Evolutionary conservation across 2,113 vertebrate genomes (phyloP), one percentile per base, ranked within the genome.

Genomic region (Neodontobutis hainanensis): DNA sequence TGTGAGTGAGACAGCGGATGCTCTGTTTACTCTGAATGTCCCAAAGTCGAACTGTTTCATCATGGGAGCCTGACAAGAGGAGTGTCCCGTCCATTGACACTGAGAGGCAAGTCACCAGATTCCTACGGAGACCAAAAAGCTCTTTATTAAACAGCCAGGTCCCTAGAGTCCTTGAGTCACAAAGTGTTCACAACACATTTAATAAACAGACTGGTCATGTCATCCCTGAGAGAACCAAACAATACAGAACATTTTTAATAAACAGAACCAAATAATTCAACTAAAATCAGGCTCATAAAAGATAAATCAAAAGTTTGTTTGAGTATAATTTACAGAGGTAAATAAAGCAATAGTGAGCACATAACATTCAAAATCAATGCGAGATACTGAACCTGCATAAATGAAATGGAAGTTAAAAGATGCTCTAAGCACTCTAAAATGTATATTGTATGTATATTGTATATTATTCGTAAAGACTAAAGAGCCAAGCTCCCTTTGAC

Each of bases 11-110:
- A 0, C 95, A 96, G 62, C 94, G 94, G 36, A 97, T 62, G 70
- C 95, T 96, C 89, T 99, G 97, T 79, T 95, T 97, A 90, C 97
- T 99, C 62, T 96, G 95, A 60, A 98, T 78, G 61, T 99, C 96
- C 97, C 97, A 99, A 11, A 99, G 91, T 6, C 95, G 86, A 16
- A 94, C 94, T 0, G 95, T 96, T 86, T 99, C 96, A 0, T 99
- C 97, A 0, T 98, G 96, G 0, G 97, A 99, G 61, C 96, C 97
- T 0, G 97, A 99, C 3, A 97, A 90, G 46, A 99, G 88, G 0
- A 97, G 81, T 0, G 93, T 96, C 69, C 97, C 94, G 0, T 98
- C 97, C 4, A 95, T 94, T 0, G 97, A 99, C 62, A 98, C 94
- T 0, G 96, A 99, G 36, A 99, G 90, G 75, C 97, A 99, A 0